Base-by-base conservation (phyloP, 2,797 vertebrate species). In the Silurus aristotelis region DNA sequence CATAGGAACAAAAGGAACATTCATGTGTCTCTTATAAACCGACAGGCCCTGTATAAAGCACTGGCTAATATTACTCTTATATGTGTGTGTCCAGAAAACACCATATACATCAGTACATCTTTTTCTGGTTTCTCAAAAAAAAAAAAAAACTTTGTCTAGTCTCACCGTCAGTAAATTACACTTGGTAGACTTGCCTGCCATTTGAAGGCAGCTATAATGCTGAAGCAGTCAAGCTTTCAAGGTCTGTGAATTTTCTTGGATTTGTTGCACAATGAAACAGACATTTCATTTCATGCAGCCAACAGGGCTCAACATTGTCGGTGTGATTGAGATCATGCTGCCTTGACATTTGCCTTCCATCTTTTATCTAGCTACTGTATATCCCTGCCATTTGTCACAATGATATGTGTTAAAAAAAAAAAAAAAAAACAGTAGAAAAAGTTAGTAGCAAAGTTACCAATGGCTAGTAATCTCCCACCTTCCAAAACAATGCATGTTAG, bases 331-430 rank as follows among this genome's bases (percentile, higher is more conserved):
- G 12, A 77, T 22, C 20, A 48, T 66, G 43, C 38, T 86, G 25
- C 89, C 82, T 87, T 73, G 88, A 88, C 85, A 87, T 61, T 63
- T 84, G 87, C 84, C 71, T 84, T 27, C 84, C 85, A 77, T 78
- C 84, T 61, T 81, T 75, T 82, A 75, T 73, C 13, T 22, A 14
- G 55, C 22, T 55, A 55, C 38, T 38, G 38, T 38, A 38, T 38
- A 38, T 56, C 48, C 2, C 14, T 52, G 43, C 15, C 20, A 48
- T 48, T 73, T 73, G 19, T 52, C 48, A 52, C 6, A 52, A 10
- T 52, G 48, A 7, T 52, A 7, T 52, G 48, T 52, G 48, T 52
- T 52, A 4, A 38, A 38, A 38, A 38, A 38, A 38, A 38, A 38
- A 38, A 38, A 38, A 38, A 38, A 38, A 38, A 38, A 38, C 2